Conservation (phyloP, 2,113 vertebrate genomes). For the Limanda limanda region DNA sequence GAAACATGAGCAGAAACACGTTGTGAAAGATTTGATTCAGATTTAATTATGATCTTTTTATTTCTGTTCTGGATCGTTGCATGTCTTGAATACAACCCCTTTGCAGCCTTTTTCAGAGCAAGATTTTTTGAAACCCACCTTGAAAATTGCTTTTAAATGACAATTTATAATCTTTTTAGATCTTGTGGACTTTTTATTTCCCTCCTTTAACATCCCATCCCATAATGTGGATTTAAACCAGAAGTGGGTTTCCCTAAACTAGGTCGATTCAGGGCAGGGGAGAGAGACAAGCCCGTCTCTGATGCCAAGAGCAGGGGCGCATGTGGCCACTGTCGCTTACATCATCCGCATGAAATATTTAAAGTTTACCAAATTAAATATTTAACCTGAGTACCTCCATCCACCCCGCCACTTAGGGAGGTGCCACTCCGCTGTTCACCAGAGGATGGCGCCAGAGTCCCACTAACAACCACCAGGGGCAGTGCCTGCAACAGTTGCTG, state of each 20-base stretch:
- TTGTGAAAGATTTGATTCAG: neutral
- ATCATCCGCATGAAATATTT: constrained; percentile 82
- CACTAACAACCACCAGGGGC: constrained; percentile 29
- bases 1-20: no score
- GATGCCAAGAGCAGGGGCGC: constrained; percentile 39
- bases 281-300: constrained; percentile 11
- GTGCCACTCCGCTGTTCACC: constrained; percentile 22
- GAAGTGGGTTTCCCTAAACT: constrained; percentile 9
- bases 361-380: constrained; percentile 81
- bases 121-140: neutral
- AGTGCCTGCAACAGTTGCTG: constrained; percentile 45
- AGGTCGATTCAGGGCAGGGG: constrained; percentile 45
- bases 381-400: constrained; percentile 58
- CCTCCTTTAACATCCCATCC: neutral
- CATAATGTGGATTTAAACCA: no score
- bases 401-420: constrained; percentile 13
- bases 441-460: constrained; percentile 80
- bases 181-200: neutral
- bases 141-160: neutral
- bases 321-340: constrained; percentile 67
- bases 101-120: neutral
- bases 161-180: neutral
- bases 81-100: no score
- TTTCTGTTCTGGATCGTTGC: neutral
- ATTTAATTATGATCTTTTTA: neutral